Conservation (phyloP, 2,113 vertebrate genomes). For the Sprattus sprattus region DNA sequence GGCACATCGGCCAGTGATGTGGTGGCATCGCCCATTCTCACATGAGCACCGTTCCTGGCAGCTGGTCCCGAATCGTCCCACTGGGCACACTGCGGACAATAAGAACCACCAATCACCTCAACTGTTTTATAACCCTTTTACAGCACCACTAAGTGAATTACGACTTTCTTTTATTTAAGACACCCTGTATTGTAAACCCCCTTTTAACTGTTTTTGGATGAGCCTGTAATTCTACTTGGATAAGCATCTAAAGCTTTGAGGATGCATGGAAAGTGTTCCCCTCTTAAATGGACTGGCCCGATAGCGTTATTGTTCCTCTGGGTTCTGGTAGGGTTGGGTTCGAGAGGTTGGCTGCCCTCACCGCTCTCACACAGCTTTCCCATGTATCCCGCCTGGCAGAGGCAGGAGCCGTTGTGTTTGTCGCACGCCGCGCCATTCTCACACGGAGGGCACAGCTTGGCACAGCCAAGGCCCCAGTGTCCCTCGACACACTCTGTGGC, state of each 20-base stretch:
- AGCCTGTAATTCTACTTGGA: not conserved
- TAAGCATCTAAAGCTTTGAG: not conserved
- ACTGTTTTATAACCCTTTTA: not conserved
- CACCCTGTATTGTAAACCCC: not conserved
- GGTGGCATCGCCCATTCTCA: conserved; percentile 82
- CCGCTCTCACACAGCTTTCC: conserved; percentile 81
- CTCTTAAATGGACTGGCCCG: conserved; percentile 1
- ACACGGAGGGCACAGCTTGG: conserved; percentile 77
- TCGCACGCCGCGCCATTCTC: conserved; percentile 77
- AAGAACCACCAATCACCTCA: conserved; percentile 40
- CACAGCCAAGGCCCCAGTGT: conserved; percentile 83
- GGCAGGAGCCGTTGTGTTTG: conserved; percentile 76
- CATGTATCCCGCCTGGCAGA: conserved; percentile 75
- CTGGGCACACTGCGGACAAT: conserved; percentile 69
- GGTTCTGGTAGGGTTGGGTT: not conserved
- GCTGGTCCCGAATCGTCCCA: conserved; percentile 76
- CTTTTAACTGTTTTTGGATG: not conserved
- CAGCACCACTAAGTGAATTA: not conserved
- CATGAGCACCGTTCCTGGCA: conserved; percentile 85
- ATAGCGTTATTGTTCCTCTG: not conserved
- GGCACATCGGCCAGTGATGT: conserved; percentile 76
- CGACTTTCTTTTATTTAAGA: not conserved
- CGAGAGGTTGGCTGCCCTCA: conserved; percentile 61
- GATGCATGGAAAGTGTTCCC: not conserved
- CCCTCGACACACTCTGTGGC: conserved; percentile 80